Base-by-base conservation (phyloP, 2,888 invertebrate genomes). In the Augochlorella aurata region DNA sequence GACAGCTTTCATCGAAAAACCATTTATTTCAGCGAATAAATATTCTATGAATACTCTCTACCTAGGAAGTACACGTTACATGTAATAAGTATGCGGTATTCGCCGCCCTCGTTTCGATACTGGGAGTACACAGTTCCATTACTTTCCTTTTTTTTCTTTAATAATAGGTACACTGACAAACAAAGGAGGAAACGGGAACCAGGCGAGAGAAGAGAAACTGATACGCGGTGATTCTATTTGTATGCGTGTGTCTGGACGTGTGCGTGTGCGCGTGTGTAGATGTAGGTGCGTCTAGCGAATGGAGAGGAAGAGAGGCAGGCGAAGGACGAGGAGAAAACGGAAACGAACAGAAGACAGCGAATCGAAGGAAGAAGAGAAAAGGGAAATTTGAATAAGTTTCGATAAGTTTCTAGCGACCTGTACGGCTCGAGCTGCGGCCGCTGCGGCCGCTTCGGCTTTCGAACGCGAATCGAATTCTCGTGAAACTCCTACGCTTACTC, bases 21-120 rank as follows among this genome's bases (percentile, higher is more conserved):
- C 91, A 90, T 92, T 92, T 92, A 92, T 91, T 93, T 92, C 86
- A 88, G 92, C 89, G 91, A 92, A 93, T 93, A 93, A 93, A 93
- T 93, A 92, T 93, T 92, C 91, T 92, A 92, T 90, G 92, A 91
- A 92, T 91, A 85, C 88, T 88, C 83, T 90, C 92, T 92, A 92
- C 89, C 90, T 91, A 90, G 87, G 89, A 92, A 92, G 92, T 92
- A 92, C 91, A 92, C 92, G 88, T 91, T 92, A 91, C 90, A 91
- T 90, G 71, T 82, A 91, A 91, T 91, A 91, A 90, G 89, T 90
- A 90, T 87, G 88, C 84, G 88, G 87, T 85, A 83, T 88, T 86
- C 83, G 89, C 85, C 85, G 89, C 85, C 85, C 88, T 89, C 85
- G 77, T 88, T 88, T 79, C 87, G 89, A 91, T 90, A 90, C 87